Evolutionary conservation across 2,888 invertebrate genomes (phyloP).

Genomic region (Quadroppia sp.): DNA sequence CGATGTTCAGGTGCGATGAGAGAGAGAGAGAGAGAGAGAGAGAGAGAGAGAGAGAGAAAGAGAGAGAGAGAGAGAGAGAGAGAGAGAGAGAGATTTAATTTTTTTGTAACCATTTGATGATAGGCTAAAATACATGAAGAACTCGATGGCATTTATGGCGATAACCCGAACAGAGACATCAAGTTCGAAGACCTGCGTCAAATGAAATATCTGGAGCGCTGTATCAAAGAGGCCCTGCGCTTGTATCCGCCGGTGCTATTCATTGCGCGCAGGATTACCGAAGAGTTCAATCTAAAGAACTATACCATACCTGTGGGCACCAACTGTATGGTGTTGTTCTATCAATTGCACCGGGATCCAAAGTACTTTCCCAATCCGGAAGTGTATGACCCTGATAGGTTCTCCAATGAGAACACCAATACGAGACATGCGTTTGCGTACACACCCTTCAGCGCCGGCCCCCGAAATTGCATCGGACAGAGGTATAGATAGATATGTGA

Average conservation of each 20-base stretch:
- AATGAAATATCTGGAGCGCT: conserved; percentile 54
- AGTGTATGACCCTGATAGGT: conserved; percentile 53
- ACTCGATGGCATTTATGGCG: conserved; percentile 45
- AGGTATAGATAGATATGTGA: conserved; percentile 39
- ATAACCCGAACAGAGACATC: conserved; percentile 34
- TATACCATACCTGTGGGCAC: conserved; percentile 50
- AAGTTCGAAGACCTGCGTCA: conserved; percentile 44
- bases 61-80: too few species aligned
- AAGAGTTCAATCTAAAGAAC: conserved; percentile 50
- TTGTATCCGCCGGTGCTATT: conserved; percentile 54
- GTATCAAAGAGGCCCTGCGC: conserved; percentile 54
- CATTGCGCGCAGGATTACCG: conserved; percentile 51
- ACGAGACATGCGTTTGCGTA: conserved; percentile 48
- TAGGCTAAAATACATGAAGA: conserved; percentile 46
- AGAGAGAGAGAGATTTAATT: too few species aligned
- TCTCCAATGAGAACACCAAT: conserved; percentile 46
- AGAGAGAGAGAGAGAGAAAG: too few species aligned
- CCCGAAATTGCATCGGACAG: conserved; percentile 49
- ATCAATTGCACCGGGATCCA: conserved; percentile 50
- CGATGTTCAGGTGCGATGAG: conserved; percentile 40
- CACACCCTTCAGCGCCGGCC: conserved; percentile 48
- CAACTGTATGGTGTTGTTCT: conserved; percentile 48
- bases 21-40: too few species aligned
- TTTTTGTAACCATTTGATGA: too few species aligned
- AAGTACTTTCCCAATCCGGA: conserved; percentile 53